phyloP scores from a whole-genome alignment of 2,888 invertebrate genomes.

The Morpho helenor region DNA sequence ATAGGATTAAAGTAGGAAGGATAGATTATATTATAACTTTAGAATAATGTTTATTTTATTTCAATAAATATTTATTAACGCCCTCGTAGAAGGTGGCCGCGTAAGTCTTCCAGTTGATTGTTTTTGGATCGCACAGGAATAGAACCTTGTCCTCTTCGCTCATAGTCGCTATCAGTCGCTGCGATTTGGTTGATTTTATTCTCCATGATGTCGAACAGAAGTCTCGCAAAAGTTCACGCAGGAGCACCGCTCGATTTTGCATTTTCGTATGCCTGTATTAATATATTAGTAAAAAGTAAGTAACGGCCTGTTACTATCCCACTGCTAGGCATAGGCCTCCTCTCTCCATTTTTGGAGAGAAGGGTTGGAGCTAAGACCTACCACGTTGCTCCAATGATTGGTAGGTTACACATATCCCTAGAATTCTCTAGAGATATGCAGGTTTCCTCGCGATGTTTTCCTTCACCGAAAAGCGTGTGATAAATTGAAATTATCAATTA shows the following conservation, averaged over 20 bases:
- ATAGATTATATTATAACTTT: background rate
- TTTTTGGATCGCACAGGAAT: conserved; percentile 88
- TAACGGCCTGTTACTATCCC: too few relatives aligned
- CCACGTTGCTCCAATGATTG: too few relatives aligned
- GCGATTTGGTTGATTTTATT: conserved; percentile 86
- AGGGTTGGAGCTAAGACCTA: too few relatives aligned
- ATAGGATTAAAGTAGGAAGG: too few relatives aligned
- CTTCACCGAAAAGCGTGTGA: too few relatives aligned
- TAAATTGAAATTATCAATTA: too few relatives aligned
- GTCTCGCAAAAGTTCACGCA: conserved; percentile 75
- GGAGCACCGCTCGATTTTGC: conserved; percentile 14
- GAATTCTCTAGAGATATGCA: too few relatives aligned
- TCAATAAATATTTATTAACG: conserved; percentile 80
- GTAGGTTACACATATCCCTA: too few relatives aligned
- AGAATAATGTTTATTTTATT: conserved; percentile 10
- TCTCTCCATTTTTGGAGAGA: too few relatives aligned
- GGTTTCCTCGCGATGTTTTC: too few relatives aligned
- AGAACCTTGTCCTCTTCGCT: conserved; percentile 81
- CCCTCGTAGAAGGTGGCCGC: conserved; percentile 90
- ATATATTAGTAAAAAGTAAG: too few relatives aligned
- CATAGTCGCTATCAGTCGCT: conserved; percentile 76
- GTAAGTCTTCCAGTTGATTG: conserved; percentile 90
- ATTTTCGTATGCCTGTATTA: conserved; percentile 22
- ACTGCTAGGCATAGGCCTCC: too few relatives aligned
- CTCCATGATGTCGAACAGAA: conserved; percentile 90